A percentile compares a stretch with the other conserved stretches of the same genome.
Evolutionary conservation across 2,797 vertebrate genomes (phyloP).

Genomic region (Diplodus puntazzo): DNA sequence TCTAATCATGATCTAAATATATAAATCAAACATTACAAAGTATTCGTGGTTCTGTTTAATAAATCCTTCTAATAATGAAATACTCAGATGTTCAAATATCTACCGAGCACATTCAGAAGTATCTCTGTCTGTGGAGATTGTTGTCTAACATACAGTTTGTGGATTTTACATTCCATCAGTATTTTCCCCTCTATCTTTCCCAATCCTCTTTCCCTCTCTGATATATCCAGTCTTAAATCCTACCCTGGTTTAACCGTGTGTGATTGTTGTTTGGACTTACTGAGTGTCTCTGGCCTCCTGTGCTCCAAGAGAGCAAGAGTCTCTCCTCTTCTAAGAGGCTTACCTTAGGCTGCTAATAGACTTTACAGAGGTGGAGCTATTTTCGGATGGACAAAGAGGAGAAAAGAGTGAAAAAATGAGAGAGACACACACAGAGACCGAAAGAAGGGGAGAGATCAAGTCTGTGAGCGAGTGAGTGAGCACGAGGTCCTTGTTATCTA

Average conservation of each 20-base stretch:
- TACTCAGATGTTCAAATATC: background rate
- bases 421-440: conserved; percentile 3
- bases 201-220: conserved; percentile 47
- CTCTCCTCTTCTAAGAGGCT: conserved; percentile 75
- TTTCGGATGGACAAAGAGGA: conserved; percentile 66
- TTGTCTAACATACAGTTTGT: conserved; percentile 4
- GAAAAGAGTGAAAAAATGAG: conserved; percentile 43
- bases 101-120: background rate
- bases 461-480: background rate
- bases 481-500: background rate
- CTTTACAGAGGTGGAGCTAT: conserved; percentile 79
- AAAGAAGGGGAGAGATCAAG: conserved; percentile 4
- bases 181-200: conserved; percentile 19
- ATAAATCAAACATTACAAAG: background rate
- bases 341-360: conserved; percentile 81
- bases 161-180: conserved; percentile 26
- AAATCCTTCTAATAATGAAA: background rate
- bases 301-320: conserved; percentile 73
- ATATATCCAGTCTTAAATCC: conserved; percentile 51
- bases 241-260: conserved; percentile 40
- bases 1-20: background rate
- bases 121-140: background rate
- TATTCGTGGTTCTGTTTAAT: background rate
- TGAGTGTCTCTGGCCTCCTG: conserved; percentile 50
- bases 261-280: conserved; percentile 55